Evolutionary conservation across 2,797 vertebrate genomes (phyloP).

Genomic region (Bradypus variegatus): DNA sequence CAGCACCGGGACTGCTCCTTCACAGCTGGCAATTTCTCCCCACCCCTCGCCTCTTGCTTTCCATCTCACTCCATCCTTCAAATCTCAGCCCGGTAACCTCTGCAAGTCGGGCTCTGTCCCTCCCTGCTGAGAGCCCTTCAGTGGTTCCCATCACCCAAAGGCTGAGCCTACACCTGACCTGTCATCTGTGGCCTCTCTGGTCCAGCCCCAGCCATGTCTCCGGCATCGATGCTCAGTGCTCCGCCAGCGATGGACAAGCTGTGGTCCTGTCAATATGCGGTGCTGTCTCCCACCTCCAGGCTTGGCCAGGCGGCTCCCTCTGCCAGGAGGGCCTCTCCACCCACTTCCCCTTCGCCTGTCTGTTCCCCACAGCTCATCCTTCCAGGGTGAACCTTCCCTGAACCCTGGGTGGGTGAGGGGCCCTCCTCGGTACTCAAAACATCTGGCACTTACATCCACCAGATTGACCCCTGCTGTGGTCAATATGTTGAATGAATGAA

Average conservation of each 20-base stretch:
- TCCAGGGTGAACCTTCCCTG: neutral
- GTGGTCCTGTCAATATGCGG: too few relatives aligned
- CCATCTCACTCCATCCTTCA: neutral
- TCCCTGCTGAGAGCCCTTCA: neutral
- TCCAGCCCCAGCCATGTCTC: neutral
- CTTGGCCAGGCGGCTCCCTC: neutral
- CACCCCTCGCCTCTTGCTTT: neutral
- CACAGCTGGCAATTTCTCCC: neutral
- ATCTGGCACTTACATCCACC: too few relatives aligned
- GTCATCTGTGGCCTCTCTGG: neutral
- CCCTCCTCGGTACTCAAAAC: neutral
- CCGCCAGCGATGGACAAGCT: neutral
- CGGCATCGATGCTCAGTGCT: neutral
- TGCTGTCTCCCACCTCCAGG: neutral
- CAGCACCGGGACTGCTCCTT: neutral
- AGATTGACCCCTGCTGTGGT: neutral
- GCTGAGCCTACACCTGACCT: neutral
- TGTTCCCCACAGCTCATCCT: neutral
- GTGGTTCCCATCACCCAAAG: neutral
- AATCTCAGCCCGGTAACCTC: neutral
- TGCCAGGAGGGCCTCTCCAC: neutral
- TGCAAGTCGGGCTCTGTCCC: neutral
- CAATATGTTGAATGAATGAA: neutral
- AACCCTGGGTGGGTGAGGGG: neutral
- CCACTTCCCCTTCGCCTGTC: neutral